Conservation (phyloP, 2,797 vertebrate species). For the Schizopygopsis malacanthus region DNA sequence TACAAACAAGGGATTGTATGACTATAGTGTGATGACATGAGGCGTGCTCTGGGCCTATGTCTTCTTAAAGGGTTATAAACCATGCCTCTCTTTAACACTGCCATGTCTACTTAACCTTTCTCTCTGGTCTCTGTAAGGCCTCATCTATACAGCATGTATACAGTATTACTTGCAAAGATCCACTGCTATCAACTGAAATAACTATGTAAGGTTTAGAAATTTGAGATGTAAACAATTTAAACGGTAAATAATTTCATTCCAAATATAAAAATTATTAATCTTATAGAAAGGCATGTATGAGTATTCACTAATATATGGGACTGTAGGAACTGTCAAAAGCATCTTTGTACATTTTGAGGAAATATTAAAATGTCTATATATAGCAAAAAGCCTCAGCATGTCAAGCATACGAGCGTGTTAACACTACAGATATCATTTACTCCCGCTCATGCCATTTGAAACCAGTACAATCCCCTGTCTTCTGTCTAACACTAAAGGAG, state of each 20-base stretch:
- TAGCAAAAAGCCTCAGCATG: neutral
- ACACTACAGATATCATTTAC: neutral
- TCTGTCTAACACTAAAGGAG: neutral
- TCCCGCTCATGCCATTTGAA: neutral
- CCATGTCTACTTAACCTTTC: constrained; percentile 68
- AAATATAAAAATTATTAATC: neutral
- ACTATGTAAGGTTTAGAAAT: neutral
- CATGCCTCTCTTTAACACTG: constrained; percentile 62
- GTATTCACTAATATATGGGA: neutral
- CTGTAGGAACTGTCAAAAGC: neutral
- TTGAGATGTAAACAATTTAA: neutral
- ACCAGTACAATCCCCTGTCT: neutral
- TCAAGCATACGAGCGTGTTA: neutral
- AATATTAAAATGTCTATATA: neutral
- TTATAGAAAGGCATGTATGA: neutral
- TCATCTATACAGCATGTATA: constrained; percentile 43
- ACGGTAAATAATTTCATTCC: neutral
- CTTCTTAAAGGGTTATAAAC: constrained; percentile 74
- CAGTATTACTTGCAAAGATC: neutral
- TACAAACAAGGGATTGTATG: constrained; percentile 71
- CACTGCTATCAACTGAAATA: neutral
- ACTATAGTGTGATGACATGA: constrained; percentile 66
- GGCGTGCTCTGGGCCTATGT: constrained; percentile 55
- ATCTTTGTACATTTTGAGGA: neutral
- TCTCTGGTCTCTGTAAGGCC: constrained; percentile 63